These are phyloP conservation scores for Nephrotoma guestfalica DNA, from an alignment of 2,888 invertebrate genomes.

Conservation along the genomic window DNA sequence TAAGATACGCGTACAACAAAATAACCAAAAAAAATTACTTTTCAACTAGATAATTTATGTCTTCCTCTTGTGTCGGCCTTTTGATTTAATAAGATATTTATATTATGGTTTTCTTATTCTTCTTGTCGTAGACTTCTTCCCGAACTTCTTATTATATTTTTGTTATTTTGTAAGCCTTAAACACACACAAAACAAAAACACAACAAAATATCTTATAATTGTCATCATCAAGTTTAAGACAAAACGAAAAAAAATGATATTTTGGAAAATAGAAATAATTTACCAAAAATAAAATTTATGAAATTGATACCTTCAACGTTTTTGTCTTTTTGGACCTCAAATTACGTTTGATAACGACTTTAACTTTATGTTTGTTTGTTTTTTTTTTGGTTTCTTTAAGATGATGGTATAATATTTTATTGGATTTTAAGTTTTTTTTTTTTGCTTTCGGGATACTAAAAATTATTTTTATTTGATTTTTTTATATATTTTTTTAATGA, in stretches of 20 bases:
- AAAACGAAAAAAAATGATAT: not conserved
- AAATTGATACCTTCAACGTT: constrained; percentile 1
- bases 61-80: constrained; percentile 4
- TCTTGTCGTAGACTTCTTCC: not conserved
- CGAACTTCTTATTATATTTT: not conserved
- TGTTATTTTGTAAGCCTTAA: not conserved
- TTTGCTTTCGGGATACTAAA: not conserved
- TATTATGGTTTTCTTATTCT: not conserved
- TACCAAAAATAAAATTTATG: constrained; percentile 1
- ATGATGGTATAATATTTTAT: not conserved
- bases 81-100: constrained; percentile 4
- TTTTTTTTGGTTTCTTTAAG: not conserved
- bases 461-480: not conserved
- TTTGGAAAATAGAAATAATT: constrained; percentile 1
- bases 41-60: constrained; percentile 3
- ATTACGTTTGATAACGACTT: constrained; percentile 3
- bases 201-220: not conserved
- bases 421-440: not conserved
- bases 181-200: not conserved
- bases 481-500: not conserved
- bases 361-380: not conserved
- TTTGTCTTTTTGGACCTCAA: constrained; percentile 1
- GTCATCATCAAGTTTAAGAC: not conserved
- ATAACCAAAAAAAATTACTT: not conserved
- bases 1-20: not conserved